Base-by-base conservation (phyloP, 2,113 vertebrate genomes). In the Acanthochromis polyacanthus region DNA sequence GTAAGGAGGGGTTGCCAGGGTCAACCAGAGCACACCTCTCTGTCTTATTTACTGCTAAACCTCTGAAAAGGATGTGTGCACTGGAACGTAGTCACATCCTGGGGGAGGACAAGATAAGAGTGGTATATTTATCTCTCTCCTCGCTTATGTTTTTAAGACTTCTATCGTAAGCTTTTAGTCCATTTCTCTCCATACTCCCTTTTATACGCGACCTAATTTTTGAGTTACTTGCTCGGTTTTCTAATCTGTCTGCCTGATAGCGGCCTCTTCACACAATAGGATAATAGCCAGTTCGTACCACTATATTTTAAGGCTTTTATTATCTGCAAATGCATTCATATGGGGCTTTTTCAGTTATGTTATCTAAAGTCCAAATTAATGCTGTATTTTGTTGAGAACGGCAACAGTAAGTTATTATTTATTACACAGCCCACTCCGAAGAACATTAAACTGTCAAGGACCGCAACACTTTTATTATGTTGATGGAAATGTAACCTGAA, bases 21-120 rank as follows among this genome's bases (percentile, higher is more conserved):
- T 70, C 63, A 60, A 73, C 10, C 51, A 57, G 50, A 71, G 51
- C 45, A 25, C 3, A 10, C 69, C 52, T 62, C 48, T 52, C 58
- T 38, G 53, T 76, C 55, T 76, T 80, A 86, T 81, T 86, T 67
- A 81, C 48, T 15, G 67, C 78, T 45, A 59, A 32, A 71, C 58
- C 64, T 66, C 60, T 58, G 15, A 11, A 65, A 55, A 52, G n/a
- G 38, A 46, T 7, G 71, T 40, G 65, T 72, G 77, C 43, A 75
- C 11, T 69, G 73, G 50, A 79, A 75, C 22, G 23, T 25, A 23
- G 36, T 51, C 63, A 63, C 22, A 80, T 53, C 69, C 64, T 25
- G 19, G 3, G 5, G 38, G 64, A 76, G 56, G 64, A 70, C 50
- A 52, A 70, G 59, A 80, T 53, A 75, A 71, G 25, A 80, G 64